A percentile compares a stretch with the other conserved stretches of the same genome.
These are phyloP conservation scores for Callyntrura sp. DNA, from an alignment of 2,888 invertebrate species.

Conservation along the genomic window DNA sequence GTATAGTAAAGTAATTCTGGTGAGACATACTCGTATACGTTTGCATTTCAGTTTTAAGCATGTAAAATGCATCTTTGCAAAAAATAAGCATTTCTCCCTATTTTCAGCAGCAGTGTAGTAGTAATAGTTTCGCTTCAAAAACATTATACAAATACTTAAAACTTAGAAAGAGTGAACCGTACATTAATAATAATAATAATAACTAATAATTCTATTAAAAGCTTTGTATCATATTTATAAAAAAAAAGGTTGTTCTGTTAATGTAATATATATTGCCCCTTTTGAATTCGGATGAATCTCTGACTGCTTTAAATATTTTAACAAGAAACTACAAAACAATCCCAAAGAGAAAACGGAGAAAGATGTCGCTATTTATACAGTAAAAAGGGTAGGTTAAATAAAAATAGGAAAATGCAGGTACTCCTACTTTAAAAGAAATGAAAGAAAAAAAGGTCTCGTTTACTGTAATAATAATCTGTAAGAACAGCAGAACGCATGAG, in stretches of 20 bases:
- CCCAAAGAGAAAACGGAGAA: conserved; percentile 14
- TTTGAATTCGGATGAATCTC: conserved; percentile 72
- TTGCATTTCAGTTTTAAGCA: conserved; percentile 44
- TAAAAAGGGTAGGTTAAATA: conserved; percentile 1
- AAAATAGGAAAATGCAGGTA: conserved; percentile 5
- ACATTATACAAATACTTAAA: background rate
- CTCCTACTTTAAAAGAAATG: background rate
- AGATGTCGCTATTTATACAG: background rate
- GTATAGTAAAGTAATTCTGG: background rate
- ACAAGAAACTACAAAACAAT: conserved; percentile 3
- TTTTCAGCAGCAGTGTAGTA: background rate
- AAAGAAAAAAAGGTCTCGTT: background rate
- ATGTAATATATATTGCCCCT: conserved; percentile 74
- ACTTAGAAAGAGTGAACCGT: background rate
- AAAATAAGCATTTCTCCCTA: background rate
- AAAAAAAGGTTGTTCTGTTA: conserved; percentile 13
- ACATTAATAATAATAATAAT: background rate
- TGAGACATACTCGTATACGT: conserved; percentile 64
- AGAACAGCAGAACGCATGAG: background rate
- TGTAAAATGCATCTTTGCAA: conserved; percentile 37
- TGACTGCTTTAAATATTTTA: conserved; percentile 46
- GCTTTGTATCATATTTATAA: background rate
- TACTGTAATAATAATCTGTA: background rate
- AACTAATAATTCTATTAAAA: background rate
- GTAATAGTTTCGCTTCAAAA: no score